phyloP scores from a whole-genome alignment of 2,888 invertebrate genomes.

The Graphium colonna region DNA sequence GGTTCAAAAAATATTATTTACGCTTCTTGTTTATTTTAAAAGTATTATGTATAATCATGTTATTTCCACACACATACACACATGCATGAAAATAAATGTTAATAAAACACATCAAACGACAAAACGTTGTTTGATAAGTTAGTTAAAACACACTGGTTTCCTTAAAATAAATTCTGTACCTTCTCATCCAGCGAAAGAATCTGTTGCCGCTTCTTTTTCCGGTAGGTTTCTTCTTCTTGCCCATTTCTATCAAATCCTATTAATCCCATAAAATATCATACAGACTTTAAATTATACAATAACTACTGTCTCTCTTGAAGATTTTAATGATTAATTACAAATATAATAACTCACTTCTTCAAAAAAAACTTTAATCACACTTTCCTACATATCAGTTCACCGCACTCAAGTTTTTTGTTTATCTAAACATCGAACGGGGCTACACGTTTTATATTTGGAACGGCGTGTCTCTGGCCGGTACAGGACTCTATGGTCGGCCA shows the following conservation, averaged over 20 bases:
- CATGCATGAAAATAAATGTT: slow-evolving; percentile 22
- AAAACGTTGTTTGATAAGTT: background rate
- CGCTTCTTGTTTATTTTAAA: no score
- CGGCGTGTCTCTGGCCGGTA: slow-evolving; percentile 51
- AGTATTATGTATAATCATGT: no score
- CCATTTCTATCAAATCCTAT: slow-evolving; percentile 50
- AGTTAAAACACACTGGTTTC: slow-evolving; percentile 7
- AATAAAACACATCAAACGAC: slow-evolving; percentile 26
- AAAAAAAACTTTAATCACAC: slow-evolving; percentile 26
- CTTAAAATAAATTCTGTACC: slow-evolving; percentile 44
- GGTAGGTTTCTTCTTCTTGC: slow-evolving; percentile 71
- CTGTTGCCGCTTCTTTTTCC: slow-evolving; percentile 62
- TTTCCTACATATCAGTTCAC: slow-evolving; percentile 18
- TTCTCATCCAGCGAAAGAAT: slow-evolving; percentile 74
- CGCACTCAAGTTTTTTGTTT: slow-evolving; percentile 40
- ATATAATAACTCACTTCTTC: slow-evolving; percentile 29
- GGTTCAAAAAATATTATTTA: no score
- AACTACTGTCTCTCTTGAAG: background rate
- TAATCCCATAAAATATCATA: slow-evolving; percentile 45
- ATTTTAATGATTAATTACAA: slow-evolving; percentile 29
- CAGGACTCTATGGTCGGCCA: slow-evolving; percentile 61
- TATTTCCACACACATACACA: no score
- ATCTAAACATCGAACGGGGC: slow-evolving; percentile 42
- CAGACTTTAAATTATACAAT: background rate
- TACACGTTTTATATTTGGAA: slow-evolving; percentile 38